Percentiles rank a stretch among this genome's conserved stretches.
These are phyloP conservation scores for Platysteira castanea DNA, from an alignment of 2,113 vertebrate genomes.

Conservation along the genomic window DNA sequence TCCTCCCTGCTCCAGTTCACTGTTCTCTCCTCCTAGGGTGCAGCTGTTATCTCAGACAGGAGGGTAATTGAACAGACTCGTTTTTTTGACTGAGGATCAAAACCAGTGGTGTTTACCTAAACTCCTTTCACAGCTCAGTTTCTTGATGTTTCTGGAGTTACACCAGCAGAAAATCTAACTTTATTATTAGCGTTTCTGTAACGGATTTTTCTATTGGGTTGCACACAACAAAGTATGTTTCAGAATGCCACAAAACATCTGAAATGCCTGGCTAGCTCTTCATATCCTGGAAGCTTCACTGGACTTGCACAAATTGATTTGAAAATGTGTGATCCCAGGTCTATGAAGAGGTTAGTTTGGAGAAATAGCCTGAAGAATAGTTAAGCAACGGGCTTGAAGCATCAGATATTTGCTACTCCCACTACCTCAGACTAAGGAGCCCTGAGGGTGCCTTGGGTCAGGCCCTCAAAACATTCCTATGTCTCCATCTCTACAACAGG, in stretches of 20 bases:
- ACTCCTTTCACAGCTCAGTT: background rate
- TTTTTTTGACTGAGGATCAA: background rate
- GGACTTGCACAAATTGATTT: background rate
- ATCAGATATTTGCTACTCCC: background rate
- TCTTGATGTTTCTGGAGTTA: background rate
- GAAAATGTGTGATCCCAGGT: background rate
- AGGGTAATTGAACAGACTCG: background rate
- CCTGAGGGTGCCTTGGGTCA: background rate
- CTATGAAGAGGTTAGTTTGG: background rate
- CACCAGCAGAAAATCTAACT: background rate
- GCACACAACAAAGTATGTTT: background rate
- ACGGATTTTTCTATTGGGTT: background rate
- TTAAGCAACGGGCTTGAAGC: background rate
- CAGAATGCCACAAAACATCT: background rate
- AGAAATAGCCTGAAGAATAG: background rate
- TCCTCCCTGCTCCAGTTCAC: background rate
- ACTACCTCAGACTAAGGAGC: background rate
- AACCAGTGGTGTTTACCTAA: background rate
- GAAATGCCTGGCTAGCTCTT: background rate
- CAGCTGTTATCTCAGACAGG: background rate
- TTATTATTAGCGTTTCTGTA: background rate
- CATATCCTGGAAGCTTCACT: background rate
- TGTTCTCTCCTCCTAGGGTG: background rate
- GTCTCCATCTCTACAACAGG: background rate
- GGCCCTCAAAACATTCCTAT: background rate